Percentiles rank a stretch among this genome's conserved stretches.
phyloP scores from a whole-genome alignment of 2,113 vertebrate genomes.

The Carollia perspicillata region DNA sequence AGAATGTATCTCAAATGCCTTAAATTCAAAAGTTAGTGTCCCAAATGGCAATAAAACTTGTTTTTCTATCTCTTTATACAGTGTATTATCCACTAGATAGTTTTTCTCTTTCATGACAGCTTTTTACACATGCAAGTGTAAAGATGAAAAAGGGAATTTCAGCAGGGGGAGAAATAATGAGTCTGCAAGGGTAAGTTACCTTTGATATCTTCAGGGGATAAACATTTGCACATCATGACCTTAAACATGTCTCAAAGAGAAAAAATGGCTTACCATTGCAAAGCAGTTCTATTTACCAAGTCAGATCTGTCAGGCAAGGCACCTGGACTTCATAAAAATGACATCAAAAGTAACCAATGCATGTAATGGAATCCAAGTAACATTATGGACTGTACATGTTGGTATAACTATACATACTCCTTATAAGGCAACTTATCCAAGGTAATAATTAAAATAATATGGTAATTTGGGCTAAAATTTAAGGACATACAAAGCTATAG shows the following conservation, averaged over 20 bases:
- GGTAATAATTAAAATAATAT: neutral
- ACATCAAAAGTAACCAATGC: neutral
- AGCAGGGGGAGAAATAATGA: slow-evolving; percentile 38
- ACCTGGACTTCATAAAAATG: neutral
- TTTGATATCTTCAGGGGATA: slow-evolving; percentile 40
- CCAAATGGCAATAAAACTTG: neutral
- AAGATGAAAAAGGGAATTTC: slow-evolving; percentile 20
- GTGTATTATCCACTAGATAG: neutral
- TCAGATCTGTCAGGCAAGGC: neutral
- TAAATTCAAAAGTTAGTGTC: neutral
- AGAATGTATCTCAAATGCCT: neutral
- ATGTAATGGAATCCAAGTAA: neutral
- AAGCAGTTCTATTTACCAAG: neutral
- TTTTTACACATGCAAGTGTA: neutral
- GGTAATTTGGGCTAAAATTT: neutral
- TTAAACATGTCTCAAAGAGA: neutral
- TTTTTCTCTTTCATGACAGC: neutral
- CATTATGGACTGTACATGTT: neutral
- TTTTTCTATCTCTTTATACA: neutral
- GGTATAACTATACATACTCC: neutral
- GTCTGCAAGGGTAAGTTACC: neutral
- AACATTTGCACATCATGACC: slow-evolving; percentile 20
- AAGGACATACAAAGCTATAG: neutral
- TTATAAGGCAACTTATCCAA: neutral
- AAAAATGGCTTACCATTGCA: neutral